These are phyloP conservation scores for Neotoma lepida DNA, from an alignment of 2,113 vertebrate genomes.

Conservation along the genomic window DNA sequence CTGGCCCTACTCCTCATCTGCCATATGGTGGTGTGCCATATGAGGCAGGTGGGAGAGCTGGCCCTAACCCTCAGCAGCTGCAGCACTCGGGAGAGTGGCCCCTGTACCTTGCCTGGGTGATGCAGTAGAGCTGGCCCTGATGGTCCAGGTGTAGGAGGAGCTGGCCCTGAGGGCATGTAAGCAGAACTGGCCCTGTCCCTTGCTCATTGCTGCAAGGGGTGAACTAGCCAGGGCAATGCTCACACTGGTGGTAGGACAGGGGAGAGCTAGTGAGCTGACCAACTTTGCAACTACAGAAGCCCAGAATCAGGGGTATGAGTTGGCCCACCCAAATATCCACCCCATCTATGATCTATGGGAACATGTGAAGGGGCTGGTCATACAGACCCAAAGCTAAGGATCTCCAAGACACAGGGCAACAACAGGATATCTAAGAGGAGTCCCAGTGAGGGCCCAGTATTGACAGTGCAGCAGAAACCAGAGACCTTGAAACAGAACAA, in stretches of 20 bases:
- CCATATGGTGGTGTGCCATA: background rate
- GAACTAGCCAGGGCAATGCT: background rate
- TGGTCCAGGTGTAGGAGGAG: background rate
- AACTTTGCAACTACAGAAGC: background rate
- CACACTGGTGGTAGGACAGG: background rate
- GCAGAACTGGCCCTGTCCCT: background rate
- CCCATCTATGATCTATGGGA: background rate
- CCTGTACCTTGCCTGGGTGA: background rate
- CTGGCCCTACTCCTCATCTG: background rate
- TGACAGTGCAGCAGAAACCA: background rate
- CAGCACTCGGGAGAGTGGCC: background rate
- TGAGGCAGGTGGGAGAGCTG: background rate
- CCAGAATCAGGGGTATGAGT: background rate
- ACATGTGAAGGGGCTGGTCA: background rate
- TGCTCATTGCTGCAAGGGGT: background rate
- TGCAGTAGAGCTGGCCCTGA: background rate
- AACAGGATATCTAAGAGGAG: background rate
- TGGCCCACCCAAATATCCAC: background rate
- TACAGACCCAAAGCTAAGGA: background rate
- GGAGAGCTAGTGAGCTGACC: background rate
- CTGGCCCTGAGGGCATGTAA: background rate
- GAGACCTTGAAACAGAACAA: background rate
- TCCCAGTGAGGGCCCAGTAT: background rate
- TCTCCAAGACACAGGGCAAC: background rate
- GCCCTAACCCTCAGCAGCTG: background rate